Percentiles rank a stretch among this genome's conserved stretches.
Evolutionary conservation across 2,888 invertebrate species (phyloP).

Genomic region (Nomada fabriciana): DNA sequence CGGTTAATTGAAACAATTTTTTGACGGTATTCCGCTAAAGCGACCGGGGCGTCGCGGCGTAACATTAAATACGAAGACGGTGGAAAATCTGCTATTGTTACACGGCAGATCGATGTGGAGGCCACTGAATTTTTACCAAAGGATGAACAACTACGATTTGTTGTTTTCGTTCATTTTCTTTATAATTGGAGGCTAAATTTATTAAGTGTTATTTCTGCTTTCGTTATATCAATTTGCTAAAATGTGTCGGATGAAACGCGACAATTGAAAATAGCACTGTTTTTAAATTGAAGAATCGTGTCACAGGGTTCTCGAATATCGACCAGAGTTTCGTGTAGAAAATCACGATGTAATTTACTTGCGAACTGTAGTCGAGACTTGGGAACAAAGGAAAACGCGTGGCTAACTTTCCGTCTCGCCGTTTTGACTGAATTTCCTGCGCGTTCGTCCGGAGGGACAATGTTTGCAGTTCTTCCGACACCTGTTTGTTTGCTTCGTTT

Average conservation of each 20-base stretch:
- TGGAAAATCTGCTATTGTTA: neutral
- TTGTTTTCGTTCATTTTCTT: too few relatives aligned
- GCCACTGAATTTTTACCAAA: neutral
- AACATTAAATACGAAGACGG: neutral
- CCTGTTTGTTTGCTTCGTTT: constrained; percentile 10
- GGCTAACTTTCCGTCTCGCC: constrained; percentile 16
- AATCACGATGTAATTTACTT: constrained; percentile 14
- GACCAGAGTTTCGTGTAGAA: neutral
- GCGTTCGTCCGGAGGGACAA: neutral
- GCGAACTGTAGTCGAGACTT: constrained; percentile 16
- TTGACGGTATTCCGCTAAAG: constrained; percentile 22
- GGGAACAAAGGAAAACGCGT: constrained; percentile 19
- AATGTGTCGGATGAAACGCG: neutral
- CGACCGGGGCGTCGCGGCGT: neutral
- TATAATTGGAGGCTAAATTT: too few relatives aligned
- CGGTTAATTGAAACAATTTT: constrained; percentile 41
- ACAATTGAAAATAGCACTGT: constrained; percentile 9
- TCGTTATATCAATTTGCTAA: too few relatives aligned
- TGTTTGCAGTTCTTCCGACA: constrained; percentile 19
- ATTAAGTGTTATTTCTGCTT: too few relatives aligned
- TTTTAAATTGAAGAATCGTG: constrained; percentile 41
- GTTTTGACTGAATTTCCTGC: constrained; percentile 23
- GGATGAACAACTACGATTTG: neutral
- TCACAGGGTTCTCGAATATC: neutral
- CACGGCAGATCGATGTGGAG: neutral